Base-by-base conservation (phyloP, 2,797 vertebrate genomes). In the Myoxocephalus aenaeus region DNA sequence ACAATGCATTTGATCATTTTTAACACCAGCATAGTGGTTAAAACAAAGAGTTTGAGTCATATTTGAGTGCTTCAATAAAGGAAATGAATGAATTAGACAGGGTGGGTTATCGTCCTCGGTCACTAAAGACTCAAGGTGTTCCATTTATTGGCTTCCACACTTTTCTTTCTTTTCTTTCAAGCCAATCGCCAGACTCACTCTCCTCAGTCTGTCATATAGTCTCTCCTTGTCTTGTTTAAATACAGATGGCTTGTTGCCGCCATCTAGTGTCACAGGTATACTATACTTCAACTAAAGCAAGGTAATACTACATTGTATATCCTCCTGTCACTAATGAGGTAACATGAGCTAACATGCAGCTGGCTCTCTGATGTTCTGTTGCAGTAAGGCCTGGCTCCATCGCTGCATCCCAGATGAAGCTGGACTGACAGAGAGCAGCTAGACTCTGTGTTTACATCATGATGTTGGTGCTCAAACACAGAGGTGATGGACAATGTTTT, bases 241-340 rank as follows among this genome's bases (percentile, higher is more conserved):
- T 42, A 5, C 20, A 65, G 27, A 38, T n/a, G 53, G 67, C 27
- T 27, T 27, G 48, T 50, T 80, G 68, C 53, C 15, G 12, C 73
- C 77, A 83, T 61, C 81, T 73, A 56, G 27, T 73, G 77, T 8
- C 29, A 22, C 12, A 56, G 0, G 14, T 34, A 1, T 50, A 65
- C 20, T 50, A 42, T 12, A 12, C 42, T 62, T 66, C 69, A 67
- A 15, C 22, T n/a, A 42, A 27, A 44, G 15, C 3, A 61, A 40
- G 22, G 18, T 42, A 18, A 25, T 4, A 27, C 13, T 29, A 2
- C 25, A 40, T 62, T n/a, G 5, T 2, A 2, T 20, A 20, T 48
- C 46, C 18, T 48, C 14, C 14, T 61, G 36, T 7, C 32, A 38
- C 12, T 4, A 3, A 62, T n/a, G 3, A 38, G 36, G 5, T 32